Percentiles rank a stretch among this genome's conserved stretches.
phyloP scores from a whole-genome alignment of 2,797 vertebrate genomes.

The Ctenosaura bakeri region DNA sequence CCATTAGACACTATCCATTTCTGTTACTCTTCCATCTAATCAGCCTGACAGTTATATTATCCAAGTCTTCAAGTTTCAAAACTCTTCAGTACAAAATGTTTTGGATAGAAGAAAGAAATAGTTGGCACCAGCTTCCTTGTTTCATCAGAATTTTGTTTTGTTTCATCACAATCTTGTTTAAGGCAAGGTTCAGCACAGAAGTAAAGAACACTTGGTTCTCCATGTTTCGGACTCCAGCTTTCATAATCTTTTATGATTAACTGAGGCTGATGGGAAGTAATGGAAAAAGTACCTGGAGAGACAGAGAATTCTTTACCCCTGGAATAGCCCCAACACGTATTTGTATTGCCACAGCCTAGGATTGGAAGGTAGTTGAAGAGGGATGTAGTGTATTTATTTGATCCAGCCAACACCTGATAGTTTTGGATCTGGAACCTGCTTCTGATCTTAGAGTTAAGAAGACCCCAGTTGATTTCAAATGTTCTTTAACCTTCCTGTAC shows the following conservation, averaged over 20 bases:
- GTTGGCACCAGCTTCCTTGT: conserved; percentile 41
- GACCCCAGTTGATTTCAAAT: neutral
- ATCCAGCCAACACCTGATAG: neutral
- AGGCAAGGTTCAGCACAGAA: neutral
- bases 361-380: neutral
- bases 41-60: conserved; percentile 35
- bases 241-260: neutral
- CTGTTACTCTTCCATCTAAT: conserved; percentile 40
- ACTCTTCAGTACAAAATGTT: conserved; percentile 32
- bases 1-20: conserved; percentile 19
- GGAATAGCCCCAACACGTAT: neutral
- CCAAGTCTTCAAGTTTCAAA: conserved; percentile 44
- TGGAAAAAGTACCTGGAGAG: neutral
- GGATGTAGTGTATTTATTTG: neutral
- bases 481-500: neutral
- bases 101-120: conserved; percentile 31
- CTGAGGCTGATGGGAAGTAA: neutral
- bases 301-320: neutral
- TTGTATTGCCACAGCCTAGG: neutral
- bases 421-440: neutral
- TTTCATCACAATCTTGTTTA: neutral
- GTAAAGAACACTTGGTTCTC: neutral
- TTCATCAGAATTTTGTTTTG: neutral
- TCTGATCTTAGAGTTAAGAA: neutral
- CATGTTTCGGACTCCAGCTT: neutral